phyloP scores from a whole-genome alignment of 1,140 invertebrate genomes.

The Drosophila pseudoobscura region DNA sequence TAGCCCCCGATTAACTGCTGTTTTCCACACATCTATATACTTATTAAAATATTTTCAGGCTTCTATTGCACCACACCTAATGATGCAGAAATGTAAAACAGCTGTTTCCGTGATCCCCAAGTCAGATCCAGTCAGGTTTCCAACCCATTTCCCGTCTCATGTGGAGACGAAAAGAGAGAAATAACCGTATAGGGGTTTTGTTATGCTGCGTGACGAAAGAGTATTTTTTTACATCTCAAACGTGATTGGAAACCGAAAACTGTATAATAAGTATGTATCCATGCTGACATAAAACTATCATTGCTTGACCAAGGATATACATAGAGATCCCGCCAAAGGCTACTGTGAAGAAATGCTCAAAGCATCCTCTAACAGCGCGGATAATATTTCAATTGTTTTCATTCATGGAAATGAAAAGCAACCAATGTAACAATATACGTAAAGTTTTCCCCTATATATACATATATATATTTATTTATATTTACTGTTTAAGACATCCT shows the following conservation, averaged over 20 bases:
- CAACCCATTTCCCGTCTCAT: constrained; percentile 29
- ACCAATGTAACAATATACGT: neutral
- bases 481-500: too few species aligned
- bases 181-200: constrained; percentile 33
- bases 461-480: too few species aligned
- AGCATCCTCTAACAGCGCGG: neutral
- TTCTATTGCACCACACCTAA: constrained; percentile 21
- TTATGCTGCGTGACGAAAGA: constrained; percentile 15
- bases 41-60: constrained; percentile 32
- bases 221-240: constrained; percentile 17
- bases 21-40: constrained; percentile 30
- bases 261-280: neutral
- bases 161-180: constrained; percentile 22
- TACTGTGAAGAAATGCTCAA: too few species aligned
- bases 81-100: constrained; percentile 49
- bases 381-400: constrained; percentile 2
- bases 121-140: constrained; percentile 17
- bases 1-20: neutral
- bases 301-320: neutral
- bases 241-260: constrained; percentile 41
- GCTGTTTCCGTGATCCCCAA: constrained; percentile 28
- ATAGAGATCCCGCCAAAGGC: too few species aligned
- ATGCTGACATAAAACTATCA: constrained; percentile 14
- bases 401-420: neutral
- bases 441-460: neutral